Evolutionary conservation across 1,140 invertebrate genomes (phyloP).

Genomic region (Bombus waltoni): DNA sequence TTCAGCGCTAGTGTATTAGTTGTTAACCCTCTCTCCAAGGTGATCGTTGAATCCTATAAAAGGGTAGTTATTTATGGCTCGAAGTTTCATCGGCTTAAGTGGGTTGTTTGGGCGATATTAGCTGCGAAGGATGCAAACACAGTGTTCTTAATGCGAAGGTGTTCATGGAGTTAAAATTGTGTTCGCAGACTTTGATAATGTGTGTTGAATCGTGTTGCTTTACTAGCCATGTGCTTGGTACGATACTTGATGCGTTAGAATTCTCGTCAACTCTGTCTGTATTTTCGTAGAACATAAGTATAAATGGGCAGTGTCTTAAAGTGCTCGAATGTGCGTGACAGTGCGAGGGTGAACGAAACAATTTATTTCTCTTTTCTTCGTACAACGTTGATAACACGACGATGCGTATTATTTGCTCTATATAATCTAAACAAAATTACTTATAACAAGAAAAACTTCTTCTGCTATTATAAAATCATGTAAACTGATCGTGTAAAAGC

Average conservation of each 20-base stretch:
- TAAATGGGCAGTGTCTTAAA: background rate
- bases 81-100: background rate
- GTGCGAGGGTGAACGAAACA: conserved; percentile 11
- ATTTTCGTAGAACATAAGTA: background rate
- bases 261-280: no score
- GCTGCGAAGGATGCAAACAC: background rate
- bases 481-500: background rate
- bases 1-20: conserved; percentile 2
- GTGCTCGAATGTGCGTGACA: background rate
- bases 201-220: background rate
- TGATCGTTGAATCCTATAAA: background rate
- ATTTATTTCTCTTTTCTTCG: conserved; percentile 13
- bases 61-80: conserved; percentile 17
- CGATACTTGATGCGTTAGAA: background rate
- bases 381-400: background rate
- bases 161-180: background rate
- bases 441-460: background rate
- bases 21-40: background rate
- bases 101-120: background rate
- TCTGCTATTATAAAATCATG: no score
- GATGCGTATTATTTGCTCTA: background rate
- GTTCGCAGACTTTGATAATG: background rate
- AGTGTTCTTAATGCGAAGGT: background rate
- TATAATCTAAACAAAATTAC: background rate
- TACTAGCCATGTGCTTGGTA: background rate